A percentile compares a stretch with the other conserved stretches of the same genome.
phyloP scores from a whole-genome alignment of 2,888 invertebrate genomes.

The Heliconius erato region DNA sequence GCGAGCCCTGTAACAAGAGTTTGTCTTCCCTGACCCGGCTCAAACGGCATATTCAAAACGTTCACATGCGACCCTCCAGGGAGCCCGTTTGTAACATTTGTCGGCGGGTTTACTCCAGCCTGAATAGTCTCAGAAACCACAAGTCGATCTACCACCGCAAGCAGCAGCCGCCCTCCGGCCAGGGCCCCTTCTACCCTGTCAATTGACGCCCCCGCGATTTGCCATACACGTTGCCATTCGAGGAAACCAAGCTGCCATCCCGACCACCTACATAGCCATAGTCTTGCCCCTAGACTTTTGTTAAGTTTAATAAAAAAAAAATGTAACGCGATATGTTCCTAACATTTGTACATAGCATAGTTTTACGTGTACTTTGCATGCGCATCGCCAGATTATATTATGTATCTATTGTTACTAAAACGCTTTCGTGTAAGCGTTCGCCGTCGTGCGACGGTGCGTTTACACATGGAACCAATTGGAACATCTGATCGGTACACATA shows the following conservation, averaged over 20 bases:
- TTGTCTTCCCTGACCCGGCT: conserved; percentile 94
- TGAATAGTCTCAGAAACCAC: conserved; percentile 96
- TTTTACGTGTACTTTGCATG: conserved; percentile 80
- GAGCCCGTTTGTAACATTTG: conserved; percentile 97
- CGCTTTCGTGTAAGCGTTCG: conserved; percentile 70
- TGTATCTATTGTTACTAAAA: conserved; percentile 76
- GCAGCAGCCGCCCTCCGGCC: conserved; percentile 87
- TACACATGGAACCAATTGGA: conserved; percentile 84
- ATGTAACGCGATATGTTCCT: conserved; percentile 83
- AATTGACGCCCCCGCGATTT: conserved; percentile 73
- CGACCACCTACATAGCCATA: conserved; percentile 82
- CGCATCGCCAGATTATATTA: conserved; percentile 75
- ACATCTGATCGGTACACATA: conserved; percentile 84
- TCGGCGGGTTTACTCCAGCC: conserved; percentile 96
- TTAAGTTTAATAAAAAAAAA: conserved; percentile 73
- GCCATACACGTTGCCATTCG: conserved; percentile 72
- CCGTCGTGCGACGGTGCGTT: conserved; percentile 56
- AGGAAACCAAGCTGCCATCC: conserved; percentile 80
- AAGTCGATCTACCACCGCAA: conserved; percentile 97
- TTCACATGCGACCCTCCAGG: conserved; percentile 95
- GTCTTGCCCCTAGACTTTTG: conserved; percentile 82
- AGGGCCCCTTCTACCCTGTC: conserved; percentile 80
- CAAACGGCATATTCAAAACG: conserved; percentile 96
- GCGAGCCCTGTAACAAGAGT: conserved; percentile 96
- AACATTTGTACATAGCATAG: conserved; percentile 85